Percentiles rank a stretch among this genome's conserved stretches.
phyloP scores from a whole-genome alignment of 2,888 invertebrate species.

The Seira ritae region DNA sequence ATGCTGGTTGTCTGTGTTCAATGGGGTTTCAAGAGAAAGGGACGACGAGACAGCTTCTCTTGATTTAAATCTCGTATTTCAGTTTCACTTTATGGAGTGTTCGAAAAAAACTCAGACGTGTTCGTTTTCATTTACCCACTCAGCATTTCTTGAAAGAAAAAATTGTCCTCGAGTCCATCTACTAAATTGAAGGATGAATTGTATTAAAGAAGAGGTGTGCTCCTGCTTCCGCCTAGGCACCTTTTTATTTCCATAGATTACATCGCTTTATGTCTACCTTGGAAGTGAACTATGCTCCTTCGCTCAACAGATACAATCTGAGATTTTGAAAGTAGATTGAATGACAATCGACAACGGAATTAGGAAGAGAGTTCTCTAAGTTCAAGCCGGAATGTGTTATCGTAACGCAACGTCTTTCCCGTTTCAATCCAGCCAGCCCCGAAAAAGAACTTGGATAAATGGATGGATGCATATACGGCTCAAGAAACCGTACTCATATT shows the following conservation, averaged over 20 bases:
- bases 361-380: not conserved
- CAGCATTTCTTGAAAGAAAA: not conserved
- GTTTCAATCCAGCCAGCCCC: not conserved
- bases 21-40: not conserved
- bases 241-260: conserved; percentile 3
- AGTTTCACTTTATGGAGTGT: not conserved
- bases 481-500: not conserved
- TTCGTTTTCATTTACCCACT: not conserved
- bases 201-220: not conserved
- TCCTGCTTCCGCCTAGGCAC: not conserved
- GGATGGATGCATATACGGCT: not conserved
- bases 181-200: not conserved
- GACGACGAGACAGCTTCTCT: not conserved
- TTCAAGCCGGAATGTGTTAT: not conserved
- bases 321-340: conserved; percentile 33
- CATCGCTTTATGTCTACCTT: conserved; percentile 4
- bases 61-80: conserved; percentile 9
- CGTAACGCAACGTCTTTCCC: not conserved
- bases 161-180: not conserved
- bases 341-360: conserved; percentile 45
- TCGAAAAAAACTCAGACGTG: not conserved
- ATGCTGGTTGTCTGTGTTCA: conserved; percentile 19
- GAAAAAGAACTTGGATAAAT: not conserved
- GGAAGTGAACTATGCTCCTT: not conserved
- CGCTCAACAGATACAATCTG: conserved; percentile 12